Conservation (phyloP, 2,113 vertebrate species). For the Corythoichthys intestinalis region DNA sequence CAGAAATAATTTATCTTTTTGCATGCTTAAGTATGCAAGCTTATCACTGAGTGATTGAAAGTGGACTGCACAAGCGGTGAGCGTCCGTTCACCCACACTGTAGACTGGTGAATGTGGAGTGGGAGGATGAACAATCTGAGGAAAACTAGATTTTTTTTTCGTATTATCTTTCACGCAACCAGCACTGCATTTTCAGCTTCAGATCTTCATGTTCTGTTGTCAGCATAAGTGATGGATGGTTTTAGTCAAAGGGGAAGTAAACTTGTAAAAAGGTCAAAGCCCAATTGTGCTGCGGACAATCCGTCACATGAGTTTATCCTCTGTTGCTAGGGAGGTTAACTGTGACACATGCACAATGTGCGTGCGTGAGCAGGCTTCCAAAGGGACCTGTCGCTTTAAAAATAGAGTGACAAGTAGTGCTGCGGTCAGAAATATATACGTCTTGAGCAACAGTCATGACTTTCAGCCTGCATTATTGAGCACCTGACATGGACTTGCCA, state of each 20-base stretch:
- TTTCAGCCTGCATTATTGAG: constrained; percentile 7
- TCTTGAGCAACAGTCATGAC: constrained; percentile 20
- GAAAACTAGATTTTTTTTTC: constrained; percentile 25
- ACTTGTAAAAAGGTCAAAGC: not conserved
- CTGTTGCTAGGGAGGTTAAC: constrained; percentile 12
- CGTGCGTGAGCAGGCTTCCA: constrained; percentile 12
- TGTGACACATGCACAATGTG: constrained; percentile 11
- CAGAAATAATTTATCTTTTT: constrained; percentile 11
- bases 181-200: constrained; percentile 6
- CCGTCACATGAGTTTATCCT: constrained; percentile 3
- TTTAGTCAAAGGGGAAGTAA: not conserved
- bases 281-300: constrained; percentile 4
- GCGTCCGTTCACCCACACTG: constrained; percentile 47
- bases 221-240: not conserved
- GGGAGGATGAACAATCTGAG: constrained; percentile 37
- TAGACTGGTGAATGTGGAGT: constrained; percentile 27
- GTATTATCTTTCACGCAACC: constrained; percentile 16
- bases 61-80: constrained; percentile 31
- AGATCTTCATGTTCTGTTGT: not conserved
- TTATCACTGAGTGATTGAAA: constrained; percentile 30
- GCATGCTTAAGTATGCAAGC: constrained; percentile 6
- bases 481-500: constrained; percentile 3
- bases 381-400: constrained; percentile 29
- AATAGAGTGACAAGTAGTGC: constrained; percentile 28
- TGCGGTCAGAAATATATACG: constrained; percentile 29